Conservation (phyloP, 2,797 vertebrate genomes). For the Carcharodon carcharias region DNA sequence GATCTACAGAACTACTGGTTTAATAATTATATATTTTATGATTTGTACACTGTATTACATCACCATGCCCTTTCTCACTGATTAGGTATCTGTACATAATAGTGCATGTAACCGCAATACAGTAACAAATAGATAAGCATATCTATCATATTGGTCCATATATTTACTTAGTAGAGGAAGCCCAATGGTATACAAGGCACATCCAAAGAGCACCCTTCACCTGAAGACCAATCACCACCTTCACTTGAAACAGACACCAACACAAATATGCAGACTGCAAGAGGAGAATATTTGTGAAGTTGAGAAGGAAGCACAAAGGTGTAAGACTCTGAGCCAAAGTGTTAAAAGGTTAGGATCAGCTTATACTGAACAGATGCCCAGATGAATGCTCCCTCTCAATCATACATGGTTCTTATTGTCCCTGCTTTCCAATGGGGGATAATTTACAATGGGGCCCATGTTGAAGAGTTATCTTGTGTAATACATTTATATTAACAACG, state of each 20-base stretch:
- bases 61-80: not conserved
- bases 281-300: not conserved
- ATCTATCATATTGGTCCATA: not conserved
- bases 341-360: not conserved
- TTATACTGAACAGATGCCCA: not conserved
- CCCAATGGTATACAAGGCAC: not conserved
- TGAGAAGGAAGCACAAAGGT: not conserved
- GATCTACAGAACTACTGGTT: not conserved
- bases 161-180: not conserved
- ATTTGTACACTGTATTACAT: not conserved
- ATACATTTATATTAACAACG: not conserved
- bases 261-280: not conserved
- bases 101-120: not conserved
- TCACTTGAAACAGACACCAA: not conserved
- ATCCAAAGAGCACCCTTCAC: not conserved
- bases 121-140: not conserved
- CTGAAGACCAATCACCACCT: not conserved
- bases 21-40: not conserved
- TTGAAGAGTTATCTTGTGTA: not conserved
- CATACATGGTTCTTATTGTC: not conserved
- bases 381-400: not conserved
- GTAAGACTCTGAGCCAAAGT: not conserved
- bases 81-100: not conserved
- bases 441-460: not conserved
- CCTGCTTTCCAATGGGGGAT: not conserved